Base-by-base conservation (phyloP, 2,113 vertebrate species). In the Ellobius talpinus region DNA sequence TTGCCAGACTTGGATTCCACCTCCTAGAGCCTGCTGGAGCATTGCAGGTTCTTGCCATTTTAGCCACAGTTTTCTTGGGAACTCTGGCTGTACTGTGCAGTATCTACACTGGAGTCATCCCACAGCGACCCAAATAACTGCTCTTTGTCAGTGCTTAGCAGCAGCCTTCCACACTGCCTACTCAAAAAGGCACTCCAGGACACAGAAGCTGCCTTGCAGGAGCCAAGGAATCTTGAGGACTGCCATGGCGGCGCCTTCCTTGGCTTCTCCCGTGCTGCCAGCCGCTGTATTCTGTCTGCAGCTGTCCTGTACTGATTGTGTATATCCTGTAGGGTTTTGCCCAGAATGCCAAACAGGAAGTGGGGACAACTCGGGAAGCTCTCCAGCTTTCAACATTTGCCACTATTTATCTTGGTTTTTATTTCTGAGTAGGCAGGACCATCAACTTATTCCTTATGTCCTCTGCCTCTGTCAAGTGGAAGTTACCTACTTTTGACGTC, bases 61-160 rank as follows among this genome's bases (percentile, higher is more conserved):
- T 82, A 52, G 50, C 58, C 85, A n/a, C 24, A 0, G 50, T 61
- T 82, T 14, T 74, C 76, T 39, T 66, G 66, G 65, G 50, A 90
- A 63, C 33, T 29, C 95, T 87, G 88, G 74, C 29, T 90, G n/a
- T 95, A 78, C 47, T 91, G 52, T 89, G n/a, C 47, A 58, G n/a
- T 66, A 3, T 88, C 85, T 87, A n/a, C 72, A 74, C 26, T n/a
- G 78, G 24, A 36, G 17, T 93, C 72, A 50, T 86, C 58, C 55
- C 72, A 68, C 50, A 50, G 50, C 47, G 86, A 89, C 17, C 45
- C 21, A 17, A 74, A 0, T 70, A 82, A 21, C 85, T 91, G 93
- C 70, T 93, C 72, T 47, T 66, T 87, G 39, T 73, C 47, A 14
- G 3, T 9, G 74, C 26, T 79, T 68, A 78, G 39, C 78, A 63